Evolutionary conservation across 2,113 vertebrate genomes (phyloP), one percentile per base, ranked within the genome.

Genomic region (Campylomormyrus tamandua): DNA sequence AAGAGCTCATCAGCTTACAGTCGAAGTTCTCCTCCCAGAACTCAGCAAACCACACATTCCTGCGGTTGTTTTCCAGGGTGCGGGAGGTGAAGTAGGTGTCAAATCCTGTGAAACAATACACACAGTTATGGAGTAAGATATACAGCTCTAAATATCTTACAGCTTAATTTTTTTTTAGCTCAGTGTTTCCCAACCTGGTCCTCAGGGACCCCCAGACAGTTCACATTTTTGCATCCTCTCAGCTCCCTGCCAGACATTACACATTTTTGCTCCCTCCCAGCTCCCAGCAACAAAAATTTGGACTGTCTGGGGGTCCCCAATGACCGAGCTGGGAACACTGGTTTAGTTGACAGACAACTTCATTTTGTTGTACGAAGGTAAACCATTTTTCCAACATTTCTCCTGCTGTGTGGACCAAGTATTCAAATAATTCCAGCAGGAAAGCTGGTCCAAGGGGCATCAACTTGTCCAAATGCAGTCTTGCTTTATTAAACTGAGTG

Each of bases 11-110:
- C 45, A 96, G 93, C 88, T 94, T 91, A 91, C 95, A 96, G 94
- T 96, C 92, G 90, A 96, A 96, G 93, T 96, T 95, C 89, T 96
- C 95, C 89, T 96, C 95, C 95, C 95, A 96, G 86, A 95, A 96
- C 91, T 96, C 95, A 0, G 95, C 95, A 90, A 96, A 96, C 95
- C 95, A 96, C 91, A 95, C 95, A 58, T 96, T 96, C 87, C 95
- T 93, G 83, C 95, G 94, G 90, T 96, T 96, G 92, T 95, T 96
- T 93, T 96, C 95, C 15, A 96, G 93, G 35, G 95, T 96, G 89
- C 95, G 95, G 0, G 90, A 94, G 1, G 93, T 95, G 90, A 96
- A 96, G 93, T 96, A 96, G 91, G 94, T 94, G 93, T 96, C 95
- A 93, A 95, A 96, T 77, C 95, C 95, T 95, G 93, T 8, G 48